Conservation (phyloP, 2,113 vertebrate species). For the Morone chrysops region DNA sequence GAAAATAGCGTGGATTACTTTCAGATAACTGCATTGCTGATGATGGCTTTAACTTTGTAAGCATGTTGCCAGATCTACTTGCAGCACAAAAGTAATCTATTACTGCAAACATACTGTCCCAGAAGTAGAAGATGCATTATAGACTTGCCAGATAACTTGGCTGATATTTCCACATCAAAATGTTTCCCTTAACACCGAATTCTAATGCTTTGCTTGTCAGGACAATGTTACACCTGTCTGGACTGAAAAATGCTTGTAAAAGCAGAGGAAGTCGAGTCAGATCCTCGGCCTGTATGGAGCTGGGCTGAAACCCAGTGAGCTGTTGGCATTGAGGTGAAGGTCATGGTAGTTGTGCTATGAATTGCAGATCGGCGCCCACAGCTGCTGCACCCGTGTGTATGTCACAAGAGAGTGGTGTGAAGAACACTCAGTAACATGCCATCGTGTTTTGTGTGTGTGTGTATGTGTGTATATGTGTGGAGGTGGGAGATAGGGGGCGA, state of each 20-base stretch:
- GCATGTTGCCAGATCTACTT: background rate
- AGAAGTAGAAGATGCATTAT: background rate
- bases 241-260: background rate
- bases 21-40: background rate
- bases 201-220: conserved; percentile 12
- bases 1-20: conserved; percentile 13
- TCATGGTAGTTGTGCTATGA: conserved; percentile 46
- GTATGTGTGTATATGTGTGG: conserved; percentile 33
- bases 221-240: conserved; percentile 18
- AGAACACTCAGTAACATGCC: conserved; percentile 41
- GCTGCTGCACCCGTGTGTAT: conserved; percentile 53
- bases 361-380: conserved; percentile 51
- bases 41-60: conserved; percentile 11
- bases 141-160: background rate
- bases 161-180: conserved; percentile 11
- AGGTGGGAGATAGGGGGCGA: background rate
- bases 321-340: conserved; percentile 62
- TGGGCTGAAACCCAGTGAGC: conserved; percentile 7
- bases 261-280: conserved; percentile 6
- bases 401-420: conserved; percentile 50
- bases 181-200: background rate
- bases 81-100: conserved; percentile 5
- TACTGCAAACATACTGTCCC: background rate
- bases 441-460: conserved; percentile 6
- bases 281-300: background rate